Base-by-base conservation (phyloP, 2,113 vertebrate genomes). In the Todiramphus chloris region DNA sequence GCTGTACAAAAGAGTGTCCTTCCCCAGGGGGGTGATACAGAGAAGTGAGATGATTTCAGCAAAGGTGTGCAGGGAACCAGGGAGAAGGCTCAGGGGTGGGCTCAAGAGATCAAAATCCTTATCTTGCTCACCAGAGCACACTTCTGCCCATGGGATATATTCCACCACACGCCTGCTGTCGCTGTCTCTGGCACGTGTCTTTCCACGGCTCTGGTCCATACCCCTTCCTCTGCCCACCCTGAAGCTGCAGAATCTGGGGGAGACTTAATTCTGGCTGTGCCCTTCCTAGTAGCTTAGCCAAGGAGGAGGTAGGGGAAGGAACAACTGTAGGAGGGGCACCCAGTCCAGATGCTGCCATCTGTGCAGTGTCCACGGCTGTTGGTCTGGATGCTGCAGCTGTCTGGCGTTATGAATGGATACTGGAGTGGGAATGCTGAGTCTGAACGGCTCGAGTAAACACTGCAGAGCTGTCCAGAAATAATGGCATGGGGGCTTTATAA, bases 341-440 rank as follows among this genome's bases (percentile, higher is more conserved):
- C 73, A 1, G 30, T 11, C 90, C 93, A 97, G 96, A 94, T 96
- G 96, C 90, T 95, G 79, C 60, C 96, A 96, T 95, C 94, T 97
- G 94, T 95, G 72, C 8, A 2, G 37, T 51, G 58, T 23, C n/a
- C 66, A 20, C 0, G 13, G 70, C 58, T 81, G 44, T 14, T 37
- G 44, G 46, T 12, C 13, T 53, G 85, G 74, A 44, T 27, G 79
- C 70, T 69, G 73, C 98, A 98, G 97, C 98, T 98, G 95, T 13
- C 50, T 15, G 94, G 84, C 51, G 81, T 53, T 90, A 75, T 87
- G 85, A 66, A 72, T 63, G 53, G 28, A 28, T 24, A 39, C 39
- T 0, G 3, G 89, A 44, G 15, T 20, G 59, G 59, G 89, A 84
- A 93, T 35, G 85, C 62, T 4, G 15, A 91, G 43, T 3, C 2